A percentile compares a stretch with the other conserved stretches of the same genome.
Evolutionary conservation across 2,888 invertebrate species (phyloP).

Genomic region (Charanyca ferruginea): DNA sequence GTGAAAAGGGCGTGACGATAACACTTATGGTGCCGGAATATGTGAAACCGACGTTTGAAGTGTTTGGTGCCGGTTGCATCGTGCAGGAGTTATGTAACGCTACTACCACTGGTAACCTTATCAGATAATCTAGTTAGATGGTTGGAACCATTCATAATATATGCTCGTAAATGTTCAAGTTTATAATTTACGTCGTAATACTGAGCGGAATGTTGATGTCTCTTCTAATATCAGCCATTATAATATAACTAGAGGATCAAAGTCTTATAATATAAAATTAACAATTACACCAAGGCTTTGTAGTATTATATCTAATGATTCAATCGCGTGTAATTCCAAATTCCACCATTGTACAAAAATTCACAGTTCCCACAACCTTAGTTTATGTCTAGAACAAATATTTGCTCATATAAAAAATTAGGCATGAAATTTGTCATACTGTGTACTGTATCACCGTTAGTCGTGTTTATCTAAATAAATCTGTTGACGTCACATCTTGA

Average conservation of each 20-base stretch:
- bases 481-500: conserved; percentile 63
- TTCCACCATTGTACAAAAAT: conserved; percentile 26
- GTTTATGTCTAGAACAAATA: conserved; percentile 59
- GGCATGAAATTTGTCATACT: conserved; percentile 39
- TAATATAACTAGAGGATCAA: conserved; percentile 6
- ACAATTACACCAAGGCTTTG: conserved; percentile 30
- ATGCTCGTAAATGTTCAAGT: conserved; percentile 2
- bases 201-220: not conserved
- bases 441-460: conserved; percentile 51
- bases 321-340: conserved; percentile 45
- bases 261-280: conserved; percentile 6
- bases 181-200: not conserved
- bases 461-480: conserved; percentile 56
- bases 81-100: conserved; percentile 47
- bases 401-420: conserved; percentile 48
- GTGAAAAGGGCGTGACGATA: conserved; percentile 36
- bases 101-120: conserved; percentile 29
- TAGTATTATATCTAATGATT: conserved; percentile 27
- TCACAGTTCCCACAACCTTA: conserved; percentile 26
- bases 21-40: conserved; percentile 29
- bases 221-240: not conserved
- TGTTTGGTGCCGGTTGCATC: conserved; percentile 48
- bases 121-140: conserved; percentile 45
- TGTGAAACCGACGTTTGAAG: conserved; percentile 36
- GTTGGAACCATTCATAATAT: conserved; percentile 24